Evolutionary conservation across 2,888 invertebrate genomes (phyloP).

Genomic region (Rhorus exstirpatorius): DNA sequence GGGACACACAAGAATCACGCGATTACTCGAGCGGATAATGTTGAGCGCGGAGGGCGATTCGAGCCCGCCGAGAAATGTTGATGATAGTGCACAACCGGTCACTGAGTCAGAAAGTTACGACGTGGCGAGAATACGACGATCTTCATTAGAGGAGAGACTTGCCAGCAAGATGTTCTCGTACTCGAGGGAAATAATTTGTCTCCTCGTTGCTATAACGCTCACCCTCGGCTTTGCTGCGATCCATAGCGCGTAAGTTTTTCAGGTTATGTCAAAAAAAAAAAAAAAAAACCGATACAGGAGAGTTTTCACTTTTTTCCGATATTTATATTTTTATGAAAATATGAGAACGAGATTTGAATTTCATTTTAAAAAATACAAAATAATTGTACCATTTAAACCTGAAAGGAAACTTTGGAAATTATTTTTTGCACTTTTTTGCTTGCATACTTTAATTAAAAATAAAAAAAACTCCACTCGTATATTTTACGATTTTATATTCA

Average conservation of each 20-base stretch:
- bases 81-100: slow-evolving; percentile 75
- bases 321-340: background rate
- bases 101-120: slow-evolving; percentile 79
- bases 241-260: slow-evolving; percentile 89
- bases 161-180: slow-evolving; percentile 88
- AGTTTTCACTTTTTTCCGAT: background rate
- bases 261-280: slow-evolving; percentile 69
- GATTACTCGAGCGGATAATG: slow-evolving; percentile 79
- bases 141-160: slow-evolving; percentile 79
- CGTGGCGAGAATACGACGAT: slow-evolving; percentile 79
- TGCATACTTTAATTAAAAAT: too few relatives aligned
- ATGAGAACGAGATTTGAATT: too few relatives aligned
- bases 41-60: slow-evolving; percentile 79
- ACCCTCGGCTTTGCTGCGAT: slow-evolving; percentile 90
- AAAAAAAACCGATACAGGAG: background rate
- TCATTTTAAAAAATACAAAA: too few relatives aligned
- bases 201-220: slow-evolving; percentile 89
- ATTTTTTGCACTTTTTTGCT: too few relatives aligned
- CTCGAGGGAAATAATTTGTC: slow-evolving; percentile 89
- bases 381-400: too few relatives aligned
- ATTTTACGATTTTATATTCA: too few relatives aligned
- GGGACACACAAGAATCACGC: background rate
- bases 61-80: slow-evolving; percentile 81
- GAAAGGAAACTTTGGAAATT: background rate
- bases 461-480: too few relatives aligned